Evolutionary conservation across 1,140 invertebrate genomes (phyloP).

Genomic region (Drosophila insularis): DNA sequence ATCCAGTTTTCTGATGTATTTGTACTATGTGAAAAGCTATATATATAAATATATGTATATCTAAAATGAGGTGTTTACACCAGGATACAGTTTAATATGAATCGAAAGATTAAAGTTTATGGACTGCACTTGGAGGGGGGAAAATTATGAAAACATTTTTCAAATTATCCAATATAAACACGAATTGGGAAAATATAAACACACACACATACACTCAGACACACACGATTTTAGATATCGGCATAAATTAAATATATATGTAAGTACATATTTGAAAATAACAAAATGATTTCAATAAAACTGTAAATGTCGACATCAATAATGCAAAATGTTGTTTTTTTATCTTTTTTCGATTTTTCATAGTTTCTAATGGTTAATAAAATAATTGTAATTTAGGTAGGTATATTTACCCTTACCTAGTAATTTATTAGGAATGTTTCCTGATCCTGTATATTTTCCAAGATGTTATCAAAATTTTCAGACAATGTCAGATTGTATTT

Average conservation of each 20-base stretch:
- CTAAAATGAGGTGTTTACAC: conserved; percentile 8
- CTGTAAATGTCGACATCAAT: conserved; percentile 16
- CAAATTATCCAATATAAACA: conserved; percentile 6
- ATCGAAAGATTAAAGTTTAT: conserved; percentile 1
- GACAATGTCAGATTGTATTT: too few relatives aligned
- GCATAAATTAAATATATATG: conserved; percentile 2
- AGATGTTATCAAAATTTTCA: too few relatives aligned
- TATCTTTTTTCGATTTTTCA: too few relatives aligned
- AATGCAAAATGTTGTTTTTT: not conserved
- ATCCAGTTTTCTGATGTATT: conserved; percentile 14
- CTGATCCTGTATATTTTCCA: too few relatives aligned
- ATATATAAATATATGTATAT: not conserved
- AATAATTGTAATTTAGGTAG: too few relatives aligned
- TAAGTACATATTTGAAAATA: conserved; percentile 13
- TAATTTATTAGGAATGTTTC: too few relatives aligned
- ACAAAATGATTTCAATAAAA: conserved; percentile 16
- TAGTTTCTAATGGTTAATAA: too few relatives aligned
- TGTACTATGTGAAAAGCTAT: conserved; percentile 7
- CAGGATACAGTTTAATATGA: conserved; percentile 1
- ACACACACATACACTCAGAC: not conserved
- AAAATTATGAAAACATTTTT: not conserved
- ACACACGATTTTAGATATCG: conserved; percentile 13
- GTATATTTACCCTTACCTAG: too few relatives aligned
- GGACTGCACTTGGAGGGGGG: not conserved
- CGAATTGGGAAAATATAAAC: not conserved